phyloP scores from a whole-genome alignment of 2,888 invertebrate species.

The Pristionchus entomophagus region DNA sequence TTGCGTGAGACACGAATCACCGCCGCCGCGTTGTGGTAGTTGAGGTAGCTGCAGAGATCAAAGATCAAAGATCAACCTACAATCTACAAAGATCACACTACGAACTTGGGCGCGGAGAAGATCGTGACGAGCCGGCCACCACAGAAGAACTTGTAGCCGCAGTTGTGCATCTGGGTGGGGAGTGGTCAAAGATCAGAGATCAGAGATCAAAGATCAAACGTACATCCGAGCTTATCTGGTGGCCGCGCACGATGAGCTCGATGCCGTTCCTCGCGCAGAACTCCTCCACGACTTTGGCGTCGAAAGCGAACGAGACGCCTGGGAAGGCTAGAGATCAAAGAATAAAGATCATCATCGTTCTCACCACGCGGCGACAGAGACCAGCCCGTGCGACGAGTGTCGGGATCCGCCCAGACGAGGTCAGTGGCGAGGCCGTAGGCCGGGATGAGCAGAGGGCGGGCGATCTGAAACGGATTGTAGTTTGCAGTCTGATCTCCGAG shows the following conservation, averaged over 20 bases:
- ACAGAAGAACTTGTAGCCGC: slow-evolving; percentile 52
- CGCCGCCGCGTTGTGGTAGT: slow-evolving; percentile 56
- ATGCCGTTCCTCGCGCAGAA: slow-evolving; percentile 57
- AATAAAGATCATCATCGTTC: background rate
- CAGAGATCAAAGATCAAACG: background rate
- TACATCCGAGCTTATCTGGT: slow-evolving; percentile 57
- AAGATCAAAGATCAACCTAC: too few species aligned
- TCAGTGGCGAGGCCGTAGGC: slow-evolving; percentile 44
- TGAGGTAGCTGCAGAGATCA: slow-evolving; percentile 63
- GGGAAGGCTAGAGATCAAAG: background rate
- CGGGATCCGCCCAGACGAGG: slow-evolving; percentile 47
- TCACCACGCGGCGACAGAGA: slow-evolving; percentile 41
- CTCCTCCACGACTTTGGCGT: slow-evolving; percentile 52
- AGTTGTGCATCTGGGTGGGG: slow-evolving; percentile 54
- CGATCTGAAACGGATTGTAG: slow-evolving; percentile 8
- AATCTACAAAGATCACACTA: too few species aligned
- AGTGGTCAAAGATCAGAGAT: background rate
- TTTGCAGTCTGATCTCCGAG: too few species aligned
- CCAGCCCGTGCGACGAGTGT: slow-evolving; percentile 38
- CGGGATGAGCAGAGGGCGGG: slow-evolving; percentile 38
- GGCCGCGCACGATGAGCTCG: slow-evolving; percentile 57
- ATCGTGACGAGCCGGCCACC: slow-evolving; percentile 57
- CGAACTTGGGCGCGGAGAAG: slow-evolving; percentile 58
- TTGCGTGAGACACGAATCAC: slow-evolving; percentile 47
- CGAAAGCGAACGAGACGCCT: slow-evolving; percentile 59